phyloP scores from a whole-genome alignment of 1,140 invertebrate genomes.

The Aphis craccivora region DNA sequence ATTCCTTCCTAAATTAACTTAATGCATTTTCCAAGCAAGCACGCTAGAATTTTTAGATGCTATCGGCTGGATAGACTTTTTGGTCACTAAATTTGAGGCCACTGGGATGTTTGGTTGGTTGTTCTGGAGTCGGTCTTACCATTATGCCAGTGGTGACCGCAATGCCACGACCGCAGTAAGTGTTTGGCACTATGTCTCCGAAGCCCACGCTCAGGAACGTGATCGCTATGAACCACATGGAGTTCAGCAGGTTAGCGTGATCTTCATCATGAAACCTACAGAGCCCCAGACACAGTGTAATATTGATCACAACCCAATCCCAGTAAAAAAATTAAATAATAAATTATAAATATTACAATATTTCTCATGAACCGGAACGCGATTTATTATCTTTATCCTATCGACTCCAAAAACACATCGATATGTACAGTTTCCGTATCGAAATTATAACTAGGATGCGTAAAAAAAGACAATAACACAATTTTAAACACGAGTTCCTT shows the following conservation, averaged over 20 bases:
- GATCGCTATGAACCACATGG: slow-evolving; percentile 98
- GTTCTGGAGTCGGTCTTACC: slow-evolving; percentile 73
- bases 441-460: background rate
- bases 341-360: slow-evolving; percentile 50
- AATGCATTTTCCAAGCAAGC: slow-evolving; percentile 57
- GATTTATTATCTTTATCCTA: slow-evolving; percentile 48
- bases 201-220: slow-evolving; percentile 98
- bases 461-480: slow-evolving; percentile 57
- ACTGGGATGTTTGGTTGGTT: slow-evolving; percentile 40
- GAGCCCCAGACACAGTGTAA: slow-evolving; percentile 52
- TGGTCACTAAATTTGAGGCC: slow-evolving; percentile 42
- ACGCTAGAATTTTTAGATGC: slow-evolving; percentile 18
- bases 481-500: slow-evolving; percentile 3
- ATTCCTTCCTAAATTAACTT: background rate
- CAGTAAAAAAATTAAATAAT: slow-evolving; percentile 49
- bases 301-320: slow-evolving; percentile 52
- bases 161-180: slow-evolving; percentile 97
- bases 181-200: slow-evolving; percentile 99
- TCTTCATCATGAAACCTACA: slow-evolving; percentile 93
- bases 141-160: slow-evolving; percentile 98
- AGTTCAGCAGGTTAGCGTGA: slow-evolving; percentile 96
- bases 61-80: slow-evolving; percentile 11
- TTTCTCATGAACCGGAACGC: background rate
- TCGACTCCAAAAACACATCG: slow-evolving; percentile 58
- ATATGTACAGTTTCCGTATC: slow-evolving; percentile 49